A percentile compares a stretch with the other conserved stretches of the same genome.
Evolutionary conservation across 1,140 invertebrate genomes (phyloP).

Genomic region (Danaus melanippus): DNA sequence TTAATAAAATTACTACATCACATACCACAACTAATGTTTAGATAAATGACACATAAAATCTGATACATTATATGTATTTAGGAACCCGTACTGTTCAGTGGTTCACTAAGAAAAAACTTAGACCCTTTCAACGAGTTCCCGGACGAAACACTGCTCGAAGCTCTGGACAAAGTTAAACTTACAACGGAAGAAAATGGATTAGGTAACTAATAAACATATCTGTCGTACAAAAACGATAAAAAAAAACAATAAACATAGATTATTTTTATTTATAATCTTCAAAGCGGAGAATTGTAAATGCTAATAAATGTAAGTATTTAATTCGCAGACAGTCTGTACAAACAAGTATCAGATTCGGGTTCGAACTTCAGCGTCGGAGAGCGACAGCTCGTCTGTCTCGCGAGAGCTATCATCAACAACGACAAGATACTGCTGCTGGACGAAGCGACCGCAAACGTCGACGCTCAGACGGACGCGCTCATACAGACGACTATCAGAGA

Average conservation of each 20-base stretch:
- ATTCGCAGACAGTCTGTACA: conserved; percentile 69
- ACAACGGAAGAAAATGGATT: conserved; percentile 29
- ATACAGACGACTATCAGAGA: conserved; percentile 79
- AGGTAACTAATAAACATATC: conserved; percentile 21
- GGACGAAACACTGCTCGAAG: conserved; percentile 83
- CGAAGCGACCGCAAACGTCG: conserved; percentile 83
- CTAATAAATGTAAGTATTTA: conserved; percentile 2
- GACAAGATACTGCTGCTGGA: conserved; percentile 80
- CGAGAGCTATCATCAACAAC: conserved; percentile 79
- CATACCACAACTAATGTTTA: too few species aligned
- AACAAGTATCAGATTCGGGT: conserved; percentile 75
- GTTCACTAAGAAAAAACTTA: conserved; percentile 83
- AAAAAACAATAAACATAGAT: too few species aligned
- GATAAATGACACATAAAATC: too few species aligned
- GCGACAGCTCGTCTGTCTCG: conserved; percentile 83
- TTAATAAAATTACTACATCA: too few species aligned
- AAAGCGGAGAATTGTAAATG: too few species aligned
- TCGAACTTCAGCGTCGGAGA: conserved; percentile 81
- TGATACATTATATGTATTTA: conserved; percentile 66
- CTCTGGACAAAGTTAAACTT: conserved; percentile 77
- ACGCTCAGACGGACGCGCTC: conserved; percentile 78
- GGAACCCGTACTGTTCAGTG: conserved; percentile 87
- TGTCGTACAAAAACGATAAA: not conserved
- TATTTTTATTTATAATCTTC: too few species aligned
- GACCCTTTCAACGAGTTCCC: conserved; percentile 84